phyloP scores from a whole-genome alignment of 2,113 vertebrate genomes.

The human (Homo sapiens) region DNA sequence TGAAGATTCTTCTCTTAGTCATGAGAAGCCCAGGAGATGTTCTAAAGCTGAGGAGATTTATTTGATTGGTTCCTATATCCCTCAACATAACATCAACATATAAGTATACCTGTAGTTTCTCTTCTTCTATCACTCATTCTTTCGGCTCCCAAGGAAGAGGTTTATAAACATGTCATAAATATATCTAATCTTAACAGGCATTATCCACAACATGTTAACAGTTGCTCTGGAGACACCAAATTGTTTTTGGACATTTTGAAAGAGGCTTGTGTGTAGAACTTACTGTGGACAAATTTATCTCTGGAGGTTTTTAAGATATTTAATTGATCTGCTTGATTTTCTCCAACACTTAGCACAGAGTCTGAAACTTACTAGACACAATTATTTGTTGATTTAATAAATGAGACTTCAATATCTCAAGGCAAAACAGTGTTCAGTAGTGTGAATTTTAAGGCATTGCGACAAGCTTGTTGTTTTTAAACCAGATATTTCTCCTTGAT shows the following conservation, averaged over 20 bases:
- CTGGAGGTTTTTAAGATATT: not conserved
- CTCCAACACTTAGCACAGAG: not conserved
- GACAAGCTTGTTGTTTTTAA: not conserved
- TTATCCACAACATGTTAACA: not conserved
- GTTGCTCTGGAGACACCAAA: not conserved
- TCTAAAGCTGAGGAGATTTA: not conserved
- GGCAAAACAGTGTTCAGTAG: not conserved
- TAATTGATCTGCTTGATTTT: not conserved
- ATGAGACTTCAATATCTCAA: not conserved
- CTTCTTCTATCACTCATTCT: not conserved
- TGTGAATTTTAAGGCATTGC: slow-evolving; percentile 8
- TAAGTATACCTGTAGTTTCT: not conserved
- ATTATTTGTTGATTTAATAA: slow-evolving; percentile 15
- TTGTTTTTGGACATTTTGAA: not conserved
- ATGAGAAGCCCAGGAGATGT: not conserved
- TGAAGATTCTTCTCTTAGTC: not conserved
- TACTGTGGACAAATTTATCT: not conserved
- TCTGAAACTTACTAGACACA: not conserved
- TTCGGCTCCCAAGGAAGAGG: not conserved
- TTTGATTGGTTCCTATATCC: not conserved
- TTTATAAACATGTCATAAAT: not conserved
- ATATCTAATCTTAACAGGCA: not conserved
- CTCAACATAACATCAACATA: not conserved
- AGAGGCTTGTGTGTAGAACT: not conserved
- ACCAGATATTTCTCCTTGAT: not conserved